Evolutionary conservation across 2,888 invertebrate genomes (phyloP), one percentile per base, ranked within the genome.

Genomic region (Sialis lutaria): DNA sequence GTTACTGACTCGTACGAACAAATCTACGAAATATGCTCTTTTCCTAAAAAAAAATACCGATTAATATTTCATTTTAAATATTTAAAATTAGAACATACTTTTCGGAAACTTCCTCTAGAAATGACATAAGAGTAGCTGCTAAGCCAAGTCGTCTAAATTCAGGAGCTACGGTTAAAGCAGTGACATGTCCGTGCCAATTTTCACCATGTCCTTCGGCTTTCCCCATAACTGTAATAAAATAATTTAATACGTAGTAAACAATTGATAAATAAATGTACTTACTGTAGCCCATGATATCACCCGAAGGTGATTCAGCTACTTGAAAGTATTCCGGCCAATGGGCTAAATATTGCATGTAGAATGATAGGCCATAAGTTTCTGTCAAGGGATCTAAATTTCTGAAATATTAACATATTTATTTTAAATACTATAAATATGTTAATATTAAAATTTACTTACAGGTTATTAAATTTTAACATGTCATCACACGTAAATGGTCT

Each of bases 251-350:
- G 8, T 30, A 8, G 33, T 10, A 50, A 44, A 40, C n/a, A n/a
- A n/a, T n/a, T 9, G 40, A 31, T 8, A 48, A 49, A 48, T 12
- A 30, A 37, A 46, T 39, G 32, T 6, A 48, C 82, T 76, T 72
- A 96, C 96, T 96, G 63, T 98, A 98, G 53, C 97, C 98, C 92
- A 98, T 96, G 50, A 97, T 90, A 69, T 91, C 86, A 4, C 93
- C 96, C 64, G 81, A 86, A 5, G 95, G 90, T 12, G 95, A 87
- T 71, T 96, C 96, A 4, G 93, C 92, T 12, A 93, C 87, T 73
- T 93, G 91, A 64, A 97, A 96, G 65, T 93, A 97, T 67, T 98
- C 97, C 0, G 97, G 96, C 96, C 96, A 97, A 61, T 93, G 91
- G 7, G 93, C 91, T 60, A 97, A 68, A 67, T 98, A 98, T 61